phyloP scores from a whole-genome alignment of 2,888 invertebrate species.

The Chirona hameri region DNA sequence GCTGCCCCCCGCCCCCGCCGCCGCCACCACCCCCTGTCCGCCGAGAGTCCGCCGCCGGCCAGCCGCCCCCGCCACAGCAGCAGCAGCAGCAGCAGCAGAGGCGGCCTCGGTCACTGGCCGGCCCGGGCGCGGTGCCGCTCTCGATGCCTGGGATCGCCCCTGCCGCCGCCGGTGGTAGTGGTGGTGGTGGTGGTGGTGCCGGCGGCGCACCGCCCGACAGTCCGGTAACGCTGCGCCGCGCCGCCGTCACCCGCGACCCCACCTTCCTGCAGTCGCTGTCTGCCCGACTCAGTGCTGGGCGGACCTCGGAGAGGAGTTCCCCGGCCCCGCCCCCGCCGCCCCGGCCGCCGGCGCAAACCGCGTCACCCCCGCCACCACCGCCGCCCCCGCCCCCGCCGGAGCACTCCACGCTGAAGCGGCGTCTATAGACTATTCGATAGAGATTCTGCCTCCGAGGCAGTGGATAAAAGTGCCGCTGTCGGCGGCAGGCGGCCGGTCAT shows the following conservation, averaged over 20 bases:
- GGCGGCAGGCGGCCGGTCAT: too few relatives aligned
- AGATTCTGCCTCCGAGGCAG: too few relatives aligned
- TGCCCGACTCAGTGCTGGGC: not conserved
- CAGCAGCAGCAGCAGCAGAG: too few relatives aligned
- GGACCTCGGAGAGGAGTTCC: not conserved
- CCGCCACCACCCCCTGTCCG: conserved; percentile 1
- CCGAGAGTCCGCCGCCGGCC: not conserved
- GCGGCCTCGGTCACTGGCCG: not conserved
- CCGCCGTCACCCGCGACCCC: conserved; percentile 22
- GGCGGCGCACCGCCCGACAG: conserved; percentile 36
- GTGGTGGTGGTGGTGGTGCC: conserved; percentile 38
- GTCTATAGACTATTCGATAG: too few relatives aligned
- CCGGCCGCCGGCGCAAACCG: not conserved
- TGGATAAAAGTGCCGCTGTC: too few relatives aligned
- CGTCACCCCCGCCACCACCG: not conserved
- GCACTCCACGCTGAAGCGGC: too few relatives aligned
- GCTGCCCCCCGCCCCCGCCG: not conserved
- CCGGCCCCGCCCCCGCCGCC: not conserved
- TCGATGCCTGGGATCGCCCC: conserved; percentile 1
- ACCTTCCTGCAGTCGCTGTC: conserved; percentile 5
- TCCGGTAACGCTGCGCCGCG: conserved; percentile 34
- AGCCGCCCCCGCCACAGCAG: too few relatives aligned
- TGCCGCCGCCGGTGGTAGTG: too few relatives aligned
- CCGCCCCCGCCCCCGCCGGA: not conserved
- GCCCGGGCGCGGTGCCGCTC: conserved; percentile 36